A percentile compares a stretch with the other conserved stretches of the same genome.
Conservation (phyloP, 2,113 vertebrate genomes). For the Ctenomys sociabilis region DNA sequence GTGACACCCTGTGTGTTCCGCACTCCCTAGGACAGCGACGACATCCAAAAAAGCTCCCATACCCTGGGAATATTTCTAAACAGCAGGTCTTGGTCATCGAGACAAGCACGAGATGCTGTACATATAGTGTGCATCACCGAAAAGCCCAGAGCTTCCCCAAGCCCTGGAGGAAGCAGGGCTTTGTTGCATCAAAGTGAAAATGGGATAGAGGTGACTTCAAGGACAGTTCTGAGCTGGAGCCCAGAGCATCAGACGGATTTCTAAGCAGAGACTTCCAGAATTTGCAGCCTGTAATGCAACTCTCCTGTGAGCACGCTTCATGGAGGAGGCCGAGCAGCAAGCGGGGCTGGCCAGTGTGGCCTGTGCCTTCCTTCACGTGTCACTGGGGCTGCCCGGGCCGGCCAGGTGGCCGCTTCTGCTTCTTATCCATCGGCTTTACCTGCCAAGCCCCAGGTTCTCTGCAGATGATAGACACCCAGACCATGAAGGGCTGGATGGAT, state of each 20-base stretch:
- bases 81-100: background rate
- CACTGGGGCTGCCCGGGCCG: background rate
- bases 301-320: too few species aligned
- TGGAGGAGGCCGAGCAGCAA: background rate
- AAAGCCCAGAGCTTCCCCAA: background rate
- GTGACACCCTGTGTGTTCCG: background rate
- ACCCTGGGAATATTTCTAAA: background rate
- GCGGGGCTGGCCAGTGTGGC: background rate
- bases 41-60: background rate
- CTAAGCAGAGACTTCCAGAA: background rate
- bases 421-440: background rate
- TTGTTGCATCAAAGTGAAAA: background rate
- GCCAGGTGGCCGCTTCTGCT: background rate
- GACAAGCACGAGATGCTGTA: background rate
- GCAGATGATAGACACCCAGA: too few species aligned
- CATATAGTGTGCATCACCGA: background rate
- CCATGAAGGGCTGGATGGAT: too few species aligned
- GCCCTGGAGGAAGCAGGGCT: background rate
- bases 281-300: background rate
- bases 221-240: background rate
- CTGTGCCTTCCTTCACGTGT: rapidly evolving
- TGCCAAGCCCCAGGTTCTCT: background rate
- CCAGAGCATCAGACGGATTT: background rate
- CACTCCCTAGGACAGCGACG: background rate
- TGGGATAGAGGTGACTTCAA: background rate